Evolutionary conservation across 2,888 invertebrate species (phyloP).

Genomic region (Cryptocephalus moraei): DNA sequence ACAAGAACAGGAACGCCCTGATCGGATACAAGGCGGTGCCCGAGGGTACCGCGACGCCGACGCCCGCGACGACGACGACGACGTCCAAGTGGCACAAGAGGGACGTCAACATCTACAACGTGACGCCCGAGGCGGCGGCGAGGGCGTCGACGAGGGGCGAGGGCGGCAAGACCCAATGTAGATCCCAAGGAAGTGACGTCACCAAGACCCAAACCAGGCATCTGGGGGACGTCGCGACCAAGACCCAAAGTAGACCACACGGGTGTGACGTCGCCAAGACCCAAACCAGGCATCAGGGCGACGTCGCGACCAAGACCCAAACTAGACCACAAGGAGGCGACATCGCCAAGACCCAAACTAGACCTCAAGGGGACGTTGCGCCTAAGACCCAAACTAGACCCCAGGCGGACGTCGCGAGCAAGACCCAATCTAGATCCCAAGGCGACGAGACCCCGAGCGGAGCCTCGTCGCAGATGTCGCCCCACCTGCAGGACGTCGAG

Average conservation of each 20-base stretch:
- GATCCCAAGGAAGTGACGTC: not conserved
- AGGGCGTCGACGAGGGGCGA: conserved; percentile 20
- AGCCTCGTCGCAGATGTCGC: conserved; percentile 24
- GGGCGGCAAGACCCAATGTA: conserved; percentile 15
- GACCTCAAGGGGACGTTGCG: too few species aligned
- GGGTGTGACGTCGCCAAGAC: too few species aligned
- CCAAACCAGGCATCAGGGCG: too few species aligned
- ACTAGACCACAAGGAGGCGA: not conserved
- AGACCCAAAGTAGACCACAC: too few species aligned
- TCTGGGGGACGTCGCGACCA: too few species aligned
- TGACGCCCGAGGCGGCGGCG: conserved; percentile 12
- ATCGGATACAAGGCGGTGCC: conserved; percentile 44
- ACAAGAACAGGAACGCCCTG: conserved; percentile 38
- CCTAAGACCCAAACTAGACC: not conserved
- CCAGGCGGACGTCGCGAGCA: not conserved
- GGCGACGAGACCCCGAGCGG: conserved; percentile 6
- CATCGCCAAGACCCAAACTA: not conserved
- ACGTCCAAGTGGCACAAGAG: conserved; percentile 21
- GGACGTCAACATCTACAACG: conserved; percentile 28
- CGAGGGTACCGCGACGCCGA: conserved; percentile 33
- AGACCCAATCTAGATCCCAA: not conserved
- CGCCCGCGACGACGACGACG: too few species aligned
- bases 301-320: not conserved
- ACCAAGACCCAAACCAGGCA: too few species aligned
- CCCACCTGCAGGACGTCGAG: conserved; percentile 36